Base-by-base conservation (phyloP, 2,113 vertebrate genomes). In the Coreoperca whiteheadi region DNA sequence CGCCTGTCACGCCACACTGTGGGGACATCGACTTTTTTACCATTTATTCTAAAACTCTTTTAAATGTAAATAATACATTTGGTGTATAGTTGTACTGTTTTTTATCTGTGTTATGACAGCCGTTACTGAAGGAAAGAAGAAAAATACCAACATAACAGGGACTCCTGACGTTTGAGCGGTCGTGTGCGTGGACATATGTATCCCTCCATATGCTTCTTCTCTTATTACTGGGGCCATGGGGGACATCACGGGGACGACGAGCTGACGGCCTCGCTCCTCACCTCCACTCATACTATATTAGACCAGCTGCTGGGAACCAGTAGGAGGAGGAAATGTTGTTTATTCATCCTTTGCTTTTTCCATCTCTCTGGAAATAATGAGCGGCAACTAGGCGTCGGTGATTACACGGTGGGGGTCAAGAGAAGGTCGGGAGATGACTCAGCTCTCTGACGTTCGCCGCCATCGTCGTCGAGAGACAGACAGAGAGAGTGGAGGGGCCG, bases 401-500 rank as follows among this genome's bases (percentile, higher is more conserved):
- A 78, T 74, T n/a, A 67, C 59, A 61, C 18, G 48, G 18, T 25
- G 54, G 75, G 21, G 79, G 73, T 18, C 37, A 51, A 25, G 37
- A 71, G 23, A 28, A 46, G 61, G 71, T 79, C 54, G 6, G 63
- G 7, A 18, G 64, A 53, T 69, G 86, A 86, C 34, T 84, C 65
- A 74, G 50, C 57, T 25, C 12, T 11, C 30, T 65, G 74, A 84
- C 34, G 39, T 37, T 77, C 21, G 43, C 61, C 60, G 30, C 37
- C 56, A n/a, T 51, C 28, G 8, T 60, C 66, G 10, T 23, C 4
- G 21, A 18, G 23, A 37, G n/a, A 18, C n/a, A n/a, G 46, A 68
- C 16, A 18, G 3, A 51, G 28, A 21, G 28, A 21, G 12, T 14
- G 14, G 20, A 1, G 20, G 46, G 12, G 43, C 32, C 1, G 53